phyloP scores from a whole-genome alignment of 2,113 vertebrate genomes.

The Megaceryle torquata region DNA sequence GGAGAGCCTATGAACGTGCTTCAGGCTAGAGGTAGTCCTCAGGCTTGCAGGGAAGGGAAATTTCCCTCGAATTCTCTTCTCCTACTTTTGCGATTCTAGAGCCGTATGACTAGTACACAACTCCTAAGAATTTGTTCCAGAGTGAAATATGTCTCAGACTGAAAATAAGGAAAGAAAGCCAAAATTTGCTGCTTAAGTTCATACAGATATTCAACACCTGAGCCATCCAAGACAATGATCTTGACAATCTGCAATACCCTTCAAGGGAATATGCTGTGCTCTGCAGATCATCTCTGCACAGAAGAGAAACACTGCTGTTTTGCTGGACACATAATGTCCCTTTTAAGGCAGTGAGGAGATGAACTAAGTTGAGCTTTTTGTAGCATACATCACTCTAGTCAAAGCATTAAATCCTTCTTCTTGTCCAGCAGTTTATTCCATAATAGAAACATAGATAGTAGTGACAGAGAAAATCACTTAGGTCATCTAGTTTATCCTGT shows the following conservation, averaged over 20 bases:
- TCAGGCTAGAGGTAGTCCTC: neutral
- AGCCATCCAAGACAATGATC: neutral
- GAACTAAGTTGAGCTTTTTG: neutral
- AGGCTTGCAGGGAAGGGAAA: neutral
- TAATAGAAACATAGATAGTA: neutral
- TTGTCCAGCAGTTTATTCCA: neutral
- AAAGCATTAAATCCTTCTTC: constrained; percentile 23
- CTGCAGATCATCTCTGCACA: neutral
- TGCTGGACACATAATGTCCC: neutral
- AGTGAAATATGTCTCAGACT: neutral
- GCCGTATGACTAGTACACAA: neutral
- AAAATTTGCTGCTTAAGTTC: neutral
- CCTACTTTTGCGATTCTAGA: neutral
- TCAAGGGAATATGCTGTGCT: neutral
- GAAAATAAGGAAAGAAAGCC: neutral
- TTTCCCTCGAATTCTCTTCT: neutral
- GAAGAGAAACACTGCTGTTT: neutral
- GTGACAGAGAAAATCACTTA: constrained; percentile 23
- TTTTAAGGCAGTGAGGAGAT: neutral
- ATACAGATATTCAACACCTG: neutral
- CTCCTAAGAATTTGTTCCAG: neutral
- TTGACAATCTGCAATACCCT: neutral
- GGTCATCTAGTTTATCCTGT: constrained; percentile 12
- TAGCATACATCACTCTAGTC: neutral
- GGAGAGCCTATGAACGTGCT: neutral